Conservation (phyloP, 2,797 vertebrate genomes). For the Siniperca obscura region DNA sequence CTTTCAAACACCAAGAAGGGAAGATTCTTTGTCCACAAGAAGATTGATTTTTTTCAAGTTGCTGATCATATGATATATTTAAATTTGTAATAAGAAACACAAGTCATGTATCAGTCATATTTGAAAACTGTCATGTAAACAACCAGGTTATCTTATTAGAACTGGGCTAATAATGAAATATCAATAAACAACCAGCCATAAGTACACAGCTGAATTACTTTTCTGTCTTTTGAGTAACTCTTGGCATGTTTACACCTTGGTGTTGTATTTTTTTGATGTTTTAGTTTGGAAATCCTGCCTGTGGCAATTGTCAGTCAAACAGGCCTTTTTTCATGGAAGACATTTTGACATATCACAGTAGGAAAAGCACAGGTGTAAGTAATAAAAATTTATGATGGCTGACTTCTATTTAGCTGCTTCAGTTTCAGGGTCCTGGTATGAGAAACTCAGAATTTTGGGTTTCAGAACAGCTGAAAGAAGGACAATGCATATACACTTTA, state of each 20-base stretch:
- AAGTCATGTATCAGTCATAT: neutral
- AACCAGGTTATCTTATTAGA: neutral
- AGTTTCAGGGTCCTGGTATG: constrained; percentile 6
- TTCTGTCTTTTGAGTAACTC: neutral
- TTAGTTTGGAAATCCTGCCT: constrained; percentile 11
- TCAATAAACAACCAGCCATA: neutral
- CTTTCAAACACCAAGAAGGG: constrained; percentile 1
- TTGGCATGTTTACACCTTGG: constrained; percentile 13
- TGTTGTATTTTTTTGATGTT: constrained; percentile 31
- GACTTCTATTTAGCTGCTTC: constrained; percentile 21
- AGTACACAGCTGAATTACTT: neutral
- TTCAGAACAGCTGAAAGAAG: constrained; percentile 20
- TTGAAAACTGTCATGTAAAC: neutral
- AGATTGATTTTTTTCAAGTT: neutral
- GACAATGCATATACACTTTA: neutral
- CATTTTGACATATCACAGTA: constrained; percentile 6
- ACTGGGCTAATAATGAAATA: neutral
- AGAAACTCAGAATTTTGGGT: neutral
- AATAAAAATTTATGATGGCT: constrained; percentile 13
- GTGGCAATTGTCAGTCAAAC: constrained; percentile 48
- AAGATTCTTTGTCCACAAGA: constrained; percentile 7
- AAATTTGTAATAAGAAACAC: neutral
- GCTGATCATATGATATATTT: neutral
- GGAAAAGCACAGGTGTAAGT: constrained; percentile 29
- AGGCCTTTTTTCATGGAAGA: neutral